phyloP scores from a whole-genome alignment of 2,113 vertebrate genomes.

The Prietella phreatophila region DNA sequence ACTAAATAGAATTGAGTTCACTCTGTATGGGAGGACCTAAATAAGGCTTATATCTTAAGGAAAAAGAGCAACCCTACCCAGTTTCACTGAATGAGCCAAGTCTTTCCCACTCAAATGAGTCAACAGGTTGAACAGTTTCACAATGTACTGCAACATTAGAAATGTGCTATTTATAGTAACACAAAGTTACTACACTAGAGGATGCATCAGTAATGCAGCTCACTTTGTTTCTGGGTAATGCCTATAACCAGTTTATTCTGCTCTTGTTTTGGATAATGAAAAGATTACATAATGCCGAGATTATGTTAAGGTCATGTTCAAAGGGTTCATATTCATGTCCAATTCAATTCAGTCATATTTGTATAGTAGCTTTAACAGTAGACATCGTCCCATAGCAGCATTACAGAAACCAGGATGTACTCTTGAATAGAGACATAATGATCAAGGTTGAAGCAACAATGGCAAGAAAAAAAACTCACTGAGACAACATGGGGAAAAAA shows the following conservation, averaged over 20 bases:
- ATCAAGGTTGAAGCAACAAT: not conserved
- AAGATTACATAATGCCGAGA: not conserved
- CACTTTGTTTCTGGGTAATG: not conserved
- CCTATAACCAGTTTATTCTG: not conserved
- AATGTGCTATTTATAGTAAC: not conserved
- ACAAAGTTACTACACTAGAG: not conserved
- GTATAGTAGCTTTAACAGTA: not conserved
- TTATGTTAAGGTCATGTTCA: not conserved
- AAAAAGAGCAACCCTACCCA: not conserved
- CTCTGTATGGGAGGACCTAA: not conserved
- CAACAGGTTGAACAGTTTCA: constrained; percentile 13
- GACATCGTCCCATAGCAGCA: not conserved
- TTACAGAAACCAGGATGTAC: not conserved
- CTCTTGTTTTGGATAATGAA: not conserved
- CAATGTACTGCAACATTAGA: not conserved
- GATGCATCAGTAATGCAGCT: not conserved
- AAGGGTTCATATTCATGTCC: not conserved
- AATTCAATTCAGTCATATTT: not conserved
- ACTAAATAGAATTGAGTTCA: constrained; percentile 13
- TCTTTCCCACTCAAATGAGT: constrained; percentile 14
- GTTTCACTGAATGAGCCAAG: not conserved
- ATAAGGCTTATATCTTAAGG: not conserved
- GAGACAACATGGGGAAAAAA: not conserved
- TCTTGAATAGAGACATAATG: not conserved
- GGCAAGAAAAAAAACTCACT: not conserved